phyloP scores from a whole-genome alignment of 2,888 invertebrate species.

The Callyntrura guangdongensis region DNA sequence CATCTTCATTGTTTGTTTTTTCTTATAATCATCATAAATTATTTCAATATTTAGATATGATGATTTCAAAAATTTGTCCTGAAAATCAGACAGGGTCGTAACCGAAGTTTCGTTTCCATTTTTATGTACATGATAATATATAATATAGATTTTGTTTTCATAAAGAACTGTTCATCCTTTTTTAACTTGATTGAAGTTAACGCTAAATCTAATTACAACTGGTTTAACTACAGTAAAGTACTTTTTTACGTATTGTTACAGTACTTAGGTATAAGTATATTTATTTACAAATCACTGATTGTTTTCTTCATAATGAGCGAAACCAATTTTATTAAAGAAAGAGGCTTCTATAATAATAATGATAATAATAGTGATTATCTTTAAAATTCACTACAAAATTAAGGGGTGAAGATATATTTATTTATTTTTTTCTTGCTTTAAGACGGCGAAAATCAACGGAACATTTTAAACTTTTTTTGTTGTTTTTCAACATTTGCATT shows the following conservation, averaged over 20 bases:
- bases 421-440: slow-evolving; percentile 47
- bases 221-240: slow-evolving; percentile 21
- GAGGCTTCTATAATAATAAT: slow-evolving; percentile 42
- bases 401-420: slow-evolving; percentile 26
- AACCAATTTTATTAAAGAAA: slow-evolving; percentile 41
- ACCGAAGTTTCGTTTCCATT: slow-evolving; percentile 71
- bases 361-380: not conserved
- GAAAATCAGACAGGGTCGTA: slow-evolving; percentile 70
- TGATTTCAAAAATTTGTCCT: slow-evolving; percentile 47
- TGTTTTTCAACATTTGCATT: slow-evolving; percentile 43
- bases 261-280: not conserved
- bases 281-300: slow-evolving; percentile 58
- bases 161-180: slow-evolving; percentile 20
- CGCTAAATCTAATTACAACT: slow-evolving; percentile 12
- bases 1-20: slow-evolving; percentile 2
- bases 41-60: not conserved
- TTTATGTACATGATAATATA: not conserved
- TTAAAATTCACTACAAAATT: slow-evolving; percentile 20
- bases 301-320: slow-evolving; percentile 44
- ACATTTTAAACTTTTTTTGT: slow-evolving; percentile 50
- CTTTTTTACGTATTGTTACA: not conserved
- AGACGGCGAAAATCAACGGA: slow-evolving; percentile 28
- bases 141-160: slow-evolving; percentile 19
- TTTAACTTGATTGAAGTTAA: not conserved
- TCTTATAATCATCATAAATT: slow-evolving; percentile 24